These are phyloP conservation scores for Coendou prehensilis DNA, from an alignment of 2,797 vertebrate genomes.

Conservation along the genomic window DNA sequence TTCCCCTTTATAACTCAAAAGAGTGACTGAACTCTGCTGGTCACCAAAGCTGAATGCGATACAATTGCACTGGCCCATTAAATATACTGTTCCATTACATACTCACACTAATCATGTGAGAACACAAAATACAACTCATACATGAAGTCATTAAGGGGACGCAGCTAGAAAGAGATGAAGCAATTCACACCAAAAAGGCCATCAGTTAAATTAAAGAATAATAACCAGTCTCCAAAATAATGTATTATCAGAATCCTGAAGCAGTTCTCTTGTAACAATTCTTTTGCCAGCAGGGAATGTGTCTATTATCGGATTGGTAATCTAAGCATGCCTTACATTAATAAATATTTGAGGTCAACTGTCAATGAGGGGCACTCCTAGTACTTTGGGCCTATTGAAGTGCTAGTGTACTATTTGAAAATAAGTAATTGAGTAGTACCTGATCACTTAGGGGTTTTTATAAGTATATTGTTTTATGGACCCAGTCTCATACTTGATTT, in stretches of 20 bases:
- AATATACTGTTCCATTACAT: not conserved
- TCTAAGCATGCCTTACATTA: not conserved
- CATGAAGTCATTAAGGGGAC: not conserved
- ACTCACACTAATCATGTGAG: not conserved
- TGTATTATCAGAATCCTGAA: not conserved
- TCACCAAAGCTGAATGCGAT: not conserved
- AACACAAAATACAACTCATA: not conserved
- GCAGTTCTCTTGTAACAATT: not conserved
- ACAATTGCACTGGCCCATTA: not conserved
- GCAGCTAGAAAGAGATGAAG: not conserved
- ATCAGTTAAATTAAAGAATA: not conserved
- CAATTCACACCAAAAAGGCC: not conserved
- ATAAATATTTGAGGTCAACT: not conserved
- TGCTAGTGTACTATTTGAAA: not conserved
- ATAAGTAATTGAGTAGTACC: not conserved
- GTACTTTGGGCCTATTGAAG: not conserved
- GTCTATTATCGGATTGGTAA: not conserved
- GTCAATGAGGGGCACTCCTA: not conserved
- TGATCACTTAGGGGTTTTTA: not conserved
- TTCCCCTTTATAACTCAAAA: conserved; percentile 2
- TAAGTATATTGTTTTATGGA: not conserved
- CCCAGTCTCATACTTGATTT: not conserved
- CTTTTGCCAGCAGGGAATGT: not conserved
- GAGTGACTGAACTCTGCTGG: not conserved
- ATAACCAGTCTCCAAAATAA: conserved; percentile 26